Base-by-base conservation (phyloP, 2,113 vertebrate species). In the Athene noctua region DNA sequence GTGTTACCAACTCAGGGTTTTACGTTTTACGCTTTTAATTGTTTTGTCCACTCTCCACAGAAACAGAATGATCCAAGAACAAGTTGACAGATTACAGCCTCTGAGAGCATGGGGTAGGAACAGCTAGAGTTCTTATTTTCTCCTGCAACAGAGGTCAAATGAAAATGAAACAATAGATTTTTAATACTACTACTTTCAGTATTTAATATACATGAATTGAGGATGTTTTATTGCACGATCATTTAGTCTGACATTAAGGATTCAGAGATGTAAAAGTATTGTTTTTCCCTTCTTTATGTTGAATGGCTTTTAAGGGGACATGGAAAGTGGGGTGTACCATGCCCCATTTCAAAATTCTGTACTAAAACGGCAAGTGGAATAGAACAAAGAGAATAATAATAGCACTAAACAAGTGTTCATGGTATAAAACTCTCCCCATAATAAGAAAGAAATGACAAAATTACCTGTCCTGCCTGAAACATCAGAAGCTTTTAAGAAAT, bases 381-480 rank as follows among this genome's bases (percentile, higher is more conserved):
- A 42, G 72, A 94, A 61, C 6, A 70, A 93, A 86, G 58, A 51
- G 30, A 11, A 58, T 55, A 59, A 72, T 29, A 91, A 65, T 3
- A 92, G 42, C 30, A 68, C 5, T 40, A 47, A 54, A 26, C 0
- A 0, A 87, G 13, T 29, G 13, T 66, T 89, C 36, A 57, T 40
- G 15, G 27, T 52, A 30, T 40, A 84, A 91, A 79, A 15, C 5
- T 70, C 4, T 57, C 51, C 17, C 10, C n/a, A 38, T 46, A 49
- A 4, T 15, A 81, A 47, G 34, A 75, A 85, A 77, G 15, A 96
- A 96, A 92, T 27, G 3, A 58, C 66, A 80, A 86, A 88, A 86
- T 97, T 98, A 98, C 98, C 98, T 98, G 88, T 97, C 71, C 71
- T 89, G 59, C 90, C 95, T 90, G 92, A 96, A 95, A 95, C 27